Evolutionary conservation across 2,888 invertebrate genomes (phyloP).

Genomic region (Lobophora halterata): DNA sequence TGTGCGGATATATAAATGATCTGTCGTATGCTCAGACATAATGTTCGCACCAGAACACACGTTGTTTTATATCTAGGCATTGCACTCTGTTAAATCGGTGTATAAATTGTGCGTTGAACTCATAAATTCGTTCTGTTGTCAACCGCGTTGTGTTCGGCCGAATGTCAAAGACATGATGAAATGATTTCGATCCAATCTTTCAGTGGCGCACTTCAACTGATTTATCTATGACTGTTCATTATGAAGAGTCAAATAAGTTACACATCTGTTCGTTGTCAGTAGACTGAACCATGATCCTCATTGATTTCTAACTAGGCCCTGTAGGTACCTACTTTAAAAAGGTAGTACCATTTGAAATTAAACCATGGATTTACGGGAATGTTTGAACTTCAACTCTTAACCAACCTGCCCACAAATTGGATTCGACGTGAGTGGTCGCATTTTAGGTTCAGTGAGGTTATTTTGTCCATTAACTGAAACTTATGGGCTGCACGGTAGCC

Average conservation of each 20-base stretch:
- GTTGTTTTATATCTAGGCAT: no score
- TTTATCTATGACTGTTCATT: neutral
- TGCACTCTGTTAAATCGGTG: constrained; percentile 1
- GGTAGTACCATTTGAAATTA: neutral
- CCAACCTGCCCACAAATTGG: constrained; percentile 13
- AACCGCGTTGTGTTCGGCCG: constrained; percentile 24
- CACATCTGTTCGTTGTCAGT: no score
- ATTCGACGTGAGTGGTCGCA: constrained; percentile 17
- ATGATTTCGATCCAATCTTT: constrained; percentile 15
- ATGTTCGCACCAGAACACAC: constrained; percentile 58
- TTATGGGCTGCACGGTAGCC: constrained; percentile 39
- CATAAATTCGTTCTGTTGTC: constrained; percentile 29
- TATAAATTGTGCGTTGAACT: constrained; percentile 12
- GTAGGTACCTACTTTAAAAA: no score
- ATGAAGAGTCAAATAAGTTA: no score
- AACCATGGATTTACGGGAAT: constrained; percentile 2
- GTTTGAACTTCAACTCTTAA: constrained; percentile 3
- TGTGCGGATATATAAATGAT: constrained; percentile 54
- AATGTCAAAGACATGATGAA: constrained; percentile 21
- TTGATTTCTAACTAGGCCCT: no score
- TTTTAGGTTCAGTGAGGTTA: constrained; percentile 33
- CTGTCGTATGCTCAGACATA: constrained; percentile 48
- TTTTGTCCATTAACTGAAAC: constrained; percentile 46
- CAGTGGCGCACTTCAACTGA: constrained; percentile 7
- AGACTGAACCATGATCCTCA: no score